Conservation (phyloP, 2,797 vertebrate species). For the Chiroxiphia lanceolata region DNA sequence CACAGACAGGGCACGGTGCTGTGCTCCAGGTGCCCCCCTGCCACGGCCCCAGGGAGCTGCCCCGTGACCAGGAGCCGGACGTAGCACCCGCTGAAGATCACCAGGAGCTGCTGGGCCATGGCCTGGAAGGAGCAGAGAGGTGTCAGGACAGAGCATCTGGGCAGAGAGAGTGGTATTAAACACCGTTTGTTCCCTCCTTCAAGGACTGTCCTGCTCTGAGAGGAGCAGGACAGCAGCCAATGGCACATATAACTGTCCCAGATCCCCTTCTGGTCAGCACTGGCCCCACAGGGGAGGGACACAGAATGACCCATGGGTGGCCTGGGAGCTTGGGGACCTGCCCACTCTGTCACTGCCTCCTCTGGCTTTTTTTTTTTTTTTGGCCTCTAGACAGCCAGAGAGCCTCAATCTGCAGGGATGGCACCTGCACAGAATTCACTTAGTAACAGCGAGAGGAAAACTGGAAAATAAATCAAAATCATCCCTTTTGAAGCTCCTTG, state of each 20-base stretch:
- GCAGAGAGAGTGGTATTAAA: background rate
- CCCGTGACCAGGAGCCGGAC: slow-evolving; percentile 70
- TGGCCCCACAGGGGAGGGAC: background rate
- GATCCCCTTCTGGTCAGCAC: background rate
- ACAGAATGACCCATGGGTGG: background rate
- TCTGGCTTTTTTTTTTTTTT: background rate
- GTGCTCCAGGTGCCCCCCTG: slow-evolving; percentile 45
- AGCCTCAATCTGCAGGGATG: background rate
- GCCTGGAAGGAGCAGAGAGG: slow-evolving; percentile 40
- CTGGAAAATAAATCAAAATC: background rate
- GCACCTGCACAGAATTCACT: background rate
- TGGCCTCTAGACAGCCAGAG: background rate
- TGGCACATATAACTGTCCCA: background rate
- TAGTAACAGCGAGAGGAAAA: background rate
- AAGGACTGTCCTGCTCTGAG: background rate
- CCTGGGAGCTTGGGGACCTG: background rate
- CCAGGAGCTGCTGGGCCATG: slow-evolving; percentile 75
- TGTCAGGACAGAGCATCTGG: background rate
- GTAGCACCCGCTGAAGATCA: slow-evolving; percentile 72
- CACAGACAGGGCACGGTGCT: slow-evolving; percentile 64
- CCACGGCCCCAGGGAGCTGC: slow-evolving; percentile 24
- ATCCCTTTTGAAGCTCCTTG: background rate
- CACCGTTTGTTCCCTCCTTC: background rate
- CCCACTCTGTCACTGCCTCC: background rate
- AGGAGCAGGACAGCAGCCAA: background rate